phyloP scores from a whole-genome alignment of 2,888 invertebrate genomes.

The Cordylochernes scorpioides region DNA sequence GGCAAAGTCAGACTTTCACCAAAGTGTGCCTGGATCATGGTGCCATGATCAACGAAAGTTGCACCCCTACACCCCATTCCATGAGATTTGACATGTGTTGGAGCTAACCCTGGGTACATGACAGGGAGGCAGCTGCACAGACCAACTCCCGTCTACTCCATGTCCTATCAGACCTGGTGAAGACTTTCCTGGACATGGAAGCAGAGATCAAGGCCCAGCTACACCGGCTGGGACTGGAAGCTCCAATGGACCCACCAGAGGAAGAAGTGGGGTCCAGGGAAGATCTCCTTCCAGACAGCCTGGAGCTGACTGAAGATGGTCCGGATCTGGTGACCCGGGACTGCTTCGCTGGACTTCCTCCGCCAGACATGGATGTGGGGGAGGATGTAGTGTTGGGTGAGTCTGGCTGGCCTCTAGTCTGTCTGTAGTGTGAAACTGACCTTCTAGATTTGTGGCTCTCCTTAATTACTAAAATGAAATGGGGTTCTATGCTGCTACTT shows the following conservation, averaged over 20 bases:
- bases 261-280: slow-evolving; percentile 10
- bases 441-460: too few species aligned
- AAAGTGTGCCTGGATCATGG: too few species aligned
- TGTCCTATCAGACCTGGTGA: slow-evolving; percentile 13
- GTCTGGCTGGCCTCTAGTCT: too few species aligned
- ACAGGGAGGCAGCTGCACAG: slow-evolving; percentile 9
- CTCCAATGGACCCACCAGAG: too few species aligned
- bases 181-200: slow-evolving; percentile 14
- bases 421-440: too few species aligned
- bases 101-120: too few species aligned
- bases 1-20: too few species aligned
- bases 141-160: slow-evolving; percentile 12
- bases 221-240: slow-evolving; percentile 10
- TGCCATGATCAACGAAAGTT: too few species aligned
- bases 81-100: too few species aligned
- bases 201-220: slow-evolving; percentile 12
- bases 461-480: too few species aligned
- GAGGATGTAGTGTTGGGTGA: slow-evolving; percentile 14
- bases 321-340: slow-evolving; percentile 12
- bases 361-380: slow-evolving; percentile 9
- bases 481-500: too few species aligned
- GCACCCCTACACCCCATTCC: too few species aligned
- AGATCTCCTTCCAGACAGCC: slow-evolving; percentile 6
- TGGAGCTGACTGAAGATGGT: slow-evolving; percentile 13
- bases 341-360: slow-evolving; percentile 5